Base-by-base conservation (phyloP, 2,888 invertebrate genomes). In the Dinocampus coccinellae region DNA sequence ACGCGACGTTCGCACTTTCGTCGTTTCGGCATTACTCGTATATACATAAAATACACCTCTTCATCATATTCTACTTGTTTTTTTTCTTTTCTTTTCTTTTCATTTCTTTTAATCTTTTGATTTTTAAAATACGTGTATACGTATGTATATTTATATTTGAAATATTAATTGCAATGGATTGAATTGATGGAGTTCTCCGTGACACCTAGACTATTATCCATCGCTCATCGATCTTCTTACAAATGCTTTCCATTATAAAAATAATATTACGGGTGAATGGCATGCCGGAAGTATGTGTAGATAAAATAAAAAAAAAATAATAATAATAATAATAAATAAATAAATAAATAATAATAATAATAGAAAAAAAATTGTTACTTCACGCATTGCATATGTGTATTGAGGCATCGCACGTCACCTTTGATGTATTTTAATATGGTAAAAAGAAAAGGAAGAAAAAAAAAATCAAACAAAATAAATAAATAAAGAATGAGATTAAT, bases 1-100 rank as follows among this genome's bases (percentile, higher is more conserved):
- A 69, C 53, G n/a, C n/a, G 68, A 61, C 61, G 68, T 69, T 69
- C 68, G 69, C 69, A 69, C 69, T 69, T 69, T 69, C 69, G 69
- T 69, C 62, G 69, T 62, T 24, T 34, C 20, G 61, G 24, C 36
- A 20, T 26, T 47, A 26, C 16, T 10, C 26, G 11, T 52, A 47
- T 47, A 29, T 36, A 29, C 16, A 42, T 16, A 47, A 29, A 13
- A 34, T 13, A 58, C 11, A 58, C 58, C 1, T 16, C 0, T 55
- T 9, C 3, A 29, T 33, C n/a, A 16, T 7, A 3, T 16, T 20
- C 20, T 53, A 7, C 7, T 4, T 29, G n/a, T n/a, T 29, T 4
- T 29, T 7, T 4, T 64, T 13, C 53, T 20, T 36, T 13, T 47
- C 16, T 2, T n/a, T 20, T 16, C 16, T 16, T 16, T 20, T 42